Percentiles rank a stretch among this genome's conserved stretches.
These are phyloP conservation scores for Amblyjoppa fuscipennis DNA, from an alignment of 2,888 invertebrate species.

Conservation along the genomic window DNA sequence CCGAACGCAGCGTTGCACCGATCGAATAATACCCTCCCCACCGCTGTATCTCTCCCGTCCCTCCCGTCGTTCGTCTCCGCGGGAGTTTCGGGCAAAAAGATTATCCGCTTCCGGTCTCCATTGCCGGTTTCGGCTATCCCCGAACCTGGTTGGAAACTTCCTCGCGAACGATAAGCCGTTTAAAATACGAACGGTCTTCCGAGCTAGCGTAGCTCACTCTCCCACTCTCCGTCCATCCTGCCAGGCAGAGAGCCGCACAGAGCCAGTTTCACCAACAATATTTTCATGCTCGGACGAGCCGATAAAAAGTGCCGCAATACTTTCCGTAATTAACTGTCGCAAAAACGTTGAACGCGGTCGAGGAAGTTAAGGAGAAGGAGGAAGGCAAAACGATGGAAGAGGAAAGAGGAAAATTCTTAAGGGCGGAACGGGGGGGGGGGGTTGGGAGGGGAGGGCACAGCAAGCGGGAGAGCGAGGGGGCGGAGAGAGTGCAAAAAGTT, in stretches of 20 bases:
- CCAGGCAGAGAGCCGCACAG: conserved; percentile 42
- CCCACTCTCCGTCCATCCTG: neutral
- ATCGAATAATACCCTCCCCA: conserved; percentile 10
- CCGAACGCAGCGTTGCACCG: conserved; percentile 6
- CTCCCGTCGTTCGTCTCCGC: conserved; percentile 5
- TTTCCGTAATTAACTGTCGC: conserved; percentile 80
- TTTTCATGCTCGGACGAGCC: conserved; percentile 77
- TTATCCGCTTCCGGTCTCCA: conserved; percentile 43
- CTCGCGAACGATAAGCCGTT: conserved; percentile 74
- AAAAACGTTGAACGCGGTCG: conserved; percentile 66
- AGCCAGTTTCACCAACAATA: conserved; percentile 73
- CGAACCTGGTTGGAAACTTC: conserved; percentile 61
- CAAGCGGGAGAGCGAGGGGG: neutral
- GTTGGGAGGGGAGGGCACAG: neutral
- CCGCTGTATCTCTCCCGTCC: neutral
- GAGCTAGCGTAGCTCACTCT: neutral
- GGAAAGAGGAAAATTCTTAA: conserved; percentile 36
- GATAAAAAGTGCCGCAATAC: conserved; percentile 80
- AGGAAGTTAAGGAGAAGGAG: conserved; percentile 39
- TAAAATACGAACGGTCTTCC: conserved; percentile 70
- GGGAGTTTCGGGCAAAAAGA: conserved; percentile 27
- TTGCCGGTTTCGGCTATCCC: conserved; percentile 3
- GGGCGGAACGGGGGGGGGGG: conserved; percentile 15
- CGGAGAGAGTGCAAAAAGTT: conserved; percentile 71
- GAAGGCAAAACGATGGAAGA: conserved; percentile 20